Percentiles rank a stretch among this genome's conserved stretches.
Conservation (phyloP, 2,113 vertebrate species). For the Platysteira castanea region DNA sequence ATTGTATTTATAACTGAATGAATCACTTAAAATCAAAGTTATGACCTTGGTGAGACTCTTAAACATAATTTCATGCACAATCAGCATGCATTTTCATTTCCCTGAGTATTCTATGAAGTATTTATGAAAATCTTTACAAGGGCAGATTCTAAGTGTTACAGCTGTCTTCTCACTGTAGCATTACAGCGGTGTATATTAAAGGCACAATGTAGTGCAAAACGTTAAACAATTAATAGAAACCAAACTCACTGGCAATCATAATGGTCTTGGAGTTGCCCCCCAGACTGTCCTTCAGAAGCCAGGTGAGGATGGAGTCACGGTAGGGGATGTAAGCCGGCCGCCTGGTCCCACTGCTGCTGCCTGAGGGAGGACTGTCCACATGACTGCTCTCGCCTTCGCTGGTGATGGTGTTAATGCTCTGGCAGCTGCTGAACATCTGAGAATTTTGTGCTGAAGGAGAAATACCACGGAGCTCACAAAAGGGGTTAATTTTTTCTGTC, state of each 20-base stretch:
- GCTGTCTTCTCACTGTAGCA: background rate
- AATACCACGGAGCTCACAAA: background rate
- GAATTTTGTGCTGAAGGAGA: conserved; percentile 89
- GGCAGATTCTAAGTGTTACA: background rate
- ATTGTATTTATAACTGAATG: background rate
- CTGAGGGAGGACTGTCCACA: conserved; percentile 66
- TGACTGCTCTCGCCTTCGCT: conserved; percentile 81
- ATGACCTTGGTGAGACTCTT: background rate
- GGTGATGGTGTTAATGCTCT: conserved; percentile 86
- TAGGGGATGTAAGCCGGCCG: conserved; percentile 91
- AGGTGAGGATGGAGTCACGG: conserved; percentile 94
- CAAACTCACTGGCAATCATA: conserved; percentile 93
- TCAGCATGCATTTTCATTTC: background rate
- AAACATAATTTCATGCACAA: background rate
- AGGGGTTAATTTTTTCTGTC: background rate
- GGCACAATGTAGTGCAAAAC: background rate
- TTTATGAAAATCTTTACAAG: background rate
- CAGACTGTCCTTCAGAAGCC: conserved; percentile 96
- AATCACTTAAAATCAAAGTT: background rate
- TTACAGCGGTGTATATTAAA: background rate
- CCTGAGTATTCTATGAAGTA: background rate
- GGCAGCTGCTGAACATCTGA: conserved; percentile 91
- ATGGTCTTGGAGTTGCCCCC: conserved; percentile 97
- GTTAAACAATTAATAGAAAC: background rate
- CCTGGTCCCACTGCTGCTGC: conserved; percentile 19